Evolutionary conservation across 92 coral and sea anemone species (phyloP).

Genomic region (Heteractis magnifica): DNA sequence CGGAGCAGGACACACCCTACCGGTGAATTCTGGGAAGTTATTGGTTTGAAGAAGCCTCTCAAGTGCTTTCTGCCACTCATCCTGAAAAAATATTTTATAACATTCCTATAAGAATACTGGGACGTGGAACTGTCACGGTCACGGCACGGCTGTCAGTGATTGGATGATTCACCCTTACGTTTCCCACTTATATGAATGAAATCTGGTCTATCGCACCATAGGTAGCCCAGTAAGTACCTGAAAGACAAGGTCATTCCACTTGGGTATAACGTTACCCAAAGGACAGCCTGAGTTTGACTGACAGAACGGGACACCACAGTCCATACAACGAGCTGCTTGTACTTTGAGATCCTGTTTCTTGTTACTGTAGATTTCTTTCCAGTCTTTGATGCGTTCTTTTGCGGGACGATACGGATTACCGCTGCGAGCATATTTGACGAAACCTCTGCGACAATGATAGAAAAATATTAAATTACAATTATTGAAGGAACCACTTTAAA

Average conservation of each 20-base stretch:
- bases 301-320: constrained; percentile 97
- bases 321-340: constrained; percentile 99
- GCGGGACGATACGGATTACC: constrained; percentile 86
- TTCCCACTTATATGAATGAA: no score
- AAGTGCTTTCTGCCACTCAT: constrained; percentile 91
- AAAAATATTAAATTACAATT: background rate
- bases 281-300: constrained; percentile 97
- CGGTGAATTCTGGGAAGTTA: constrained; percentile 98
- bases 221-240: constrained; percentile 56
- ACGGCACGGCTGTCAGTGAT: no score
- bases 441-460: constrained; percentile 59
- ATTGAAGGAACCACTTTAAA: background rate
- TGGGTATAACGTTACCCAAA: constrained; percentile 91
- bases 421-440: constrained; percentile 88
- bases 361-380: constrained; percentile 90
- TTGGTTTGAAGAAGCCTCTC: constrained; percentile 87
- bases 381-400: constrained; percentile 86
- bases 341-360: constrained; percentile 78
- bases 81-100: constrained; percentile 37
- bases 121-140: no score
- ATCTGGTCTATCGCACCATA: background rate
- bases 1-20: constrained; percentile 97
- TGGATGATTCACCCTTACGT: no score
- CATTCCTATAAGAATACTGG: no score
- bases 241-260: constrained; percentile 97